These are phyloP conservation scores for Gonocerus acuteangulatus DNA, from an alignment of 2,888 invertebrate genomes.

Conservation along the genomic window DNA sequence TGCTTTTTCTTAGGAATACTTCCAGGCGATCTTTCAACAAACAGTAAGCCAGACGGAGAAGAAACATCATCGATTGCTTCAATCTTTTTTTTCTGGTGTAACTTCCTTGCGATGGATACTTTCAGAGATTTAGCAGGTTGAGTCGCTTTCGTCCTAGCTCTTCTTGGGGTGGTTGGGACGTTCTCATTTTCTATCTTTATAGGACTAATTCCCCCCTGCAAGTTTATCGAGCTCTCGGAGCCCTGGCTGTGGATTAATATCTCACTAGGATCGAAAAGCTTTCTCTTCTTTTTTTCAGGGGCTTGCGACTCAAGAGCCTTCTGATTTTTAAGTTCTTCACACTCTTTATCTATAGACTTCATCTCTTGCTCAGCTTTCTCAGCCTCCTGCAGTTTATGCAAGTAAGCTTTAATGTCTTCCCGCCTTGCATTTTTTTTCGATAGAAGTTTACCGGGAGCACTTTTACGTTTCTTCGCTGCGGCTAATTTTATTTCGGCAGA, in stretches of 20 bases:
- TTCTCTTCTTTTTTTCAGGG: slow-evolving; percentile 8
- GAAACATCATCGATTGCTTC: background rate
- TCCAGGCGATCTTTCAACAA: background rate
- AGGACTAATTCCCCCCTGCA: background rate
- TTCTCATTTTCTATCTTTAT: too few relatives aligned
- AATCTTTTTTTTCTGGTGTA: background rate
- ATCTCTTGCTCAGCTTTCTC: background rate
- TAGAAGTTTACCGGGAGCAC: slow-evolving; percentile 24
- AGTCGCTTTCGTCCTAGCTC: slow-evolving; percentile 6
- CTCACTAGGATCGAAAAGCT: slow-evolving; percentile 12
- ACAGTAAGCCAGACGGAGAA: slow-evolving; percentile 7
- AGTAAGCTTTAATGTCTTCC: background rate
- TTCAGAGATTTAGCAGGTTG: background rate
- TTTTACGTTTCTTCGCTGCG: slow-evolving; percentile 9
- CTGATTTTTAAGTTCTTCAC: background rate
- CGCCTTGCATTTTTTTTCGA: slow-evolving; percentile 8
- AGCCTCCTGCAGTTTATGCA: background rate
- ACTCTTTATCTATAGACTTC: background rate
- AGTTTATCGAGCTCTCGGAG: background rate
- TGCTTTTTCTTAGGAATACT: background rate
- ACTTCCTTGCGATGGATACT: background rate
- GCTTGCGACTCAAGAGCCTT: background rate
- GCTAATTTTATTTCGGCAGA: background rate
- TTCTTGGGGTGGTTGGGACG: background rate
- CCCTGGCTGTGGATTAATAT: background rate